Base-by-base conservation (phyloP, 2,797 vertebrate genomes). In the Sylvia borin region DNA sequence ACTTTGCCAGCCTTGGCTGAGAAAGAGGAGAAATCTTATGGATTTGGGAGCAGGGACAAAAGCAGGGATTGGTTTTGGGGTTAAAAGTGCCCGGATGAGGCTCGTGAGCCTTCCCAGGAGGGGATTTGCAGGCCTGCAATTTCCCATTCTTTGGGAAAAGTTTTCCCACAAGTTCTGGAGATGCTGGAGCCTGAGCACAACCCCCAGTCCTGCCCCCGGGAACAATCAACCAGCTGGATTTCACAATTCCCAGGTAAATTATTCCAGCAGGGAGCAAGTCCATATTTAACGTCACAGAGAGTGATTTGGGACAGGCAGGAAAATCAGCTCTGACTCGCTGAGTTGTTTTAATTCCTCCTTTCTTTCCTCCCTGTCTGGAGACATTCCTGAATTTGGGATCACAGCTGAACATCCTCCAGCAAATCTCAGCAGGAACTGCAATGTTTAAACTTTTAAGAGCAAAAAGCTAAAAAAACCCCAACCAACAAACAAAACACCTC, bases 241-340 rank as follows among this genome's bases (percentile, higher is more conserved):
- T n/a, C 64, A 29, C 34, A 51, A 43, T 51, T 66, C 27, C 70
- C 10, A 9, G 34, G 6, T 24, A 3, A 53, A 40, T 54, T 5
- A 43, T 34, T 78, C 21, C 50, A 48, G 10, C 34, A 27, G 50
- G 45, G 79, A 85, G 31, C 20, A 50, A 3, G 17, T 32, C 54
- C 25, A 0, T 7, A 1, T 32, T 40, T 40, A 14, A 54, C 2
- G 2, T 22, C 5, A 4, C 1, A 4, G 31, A 5, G 14, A 11
- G 45, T 0, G 1, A 40, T 67, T 64, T 45, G 89, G 66, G 66
- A 50, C 16, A 29, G 1, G 32, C 42, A 47, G 79, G 48, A 13
- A n/a, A n/a, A 47, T 27, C 18, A 0, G 21, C 60, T 54, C 50
- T 40, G 55, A 4, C 36, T 45, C 7, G 12, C 5, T 1, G 36